Evolutionary conservation across 2,797 vertebrate genomes (phyloP).

Genomic region (Periparus ater): DNA sequence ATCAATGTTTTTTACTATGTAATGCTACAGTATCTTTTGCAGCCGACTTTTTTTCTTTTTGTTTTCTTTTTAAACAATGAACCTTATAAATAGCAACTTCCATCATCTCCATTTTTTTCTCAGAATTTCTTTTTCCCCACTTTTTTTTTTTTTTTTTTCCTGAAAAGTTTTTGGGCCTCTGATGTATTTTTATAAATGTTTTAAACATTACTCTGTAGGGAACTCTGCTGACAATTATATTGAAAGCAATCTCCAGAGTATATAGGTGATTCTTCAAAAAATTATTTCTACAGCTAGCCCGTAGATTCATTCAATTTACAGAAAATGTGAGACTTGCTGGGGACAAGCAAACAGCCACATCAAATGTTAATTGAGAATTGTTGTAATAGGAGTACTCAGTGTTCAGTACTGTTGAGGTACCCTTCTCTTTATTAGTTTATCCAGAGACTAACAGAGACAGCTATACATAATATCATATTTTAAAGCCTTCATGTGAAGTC

Average conservation of each 20-base stretch:
- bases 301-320: neutral
- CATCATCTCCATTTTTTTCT: neutral
- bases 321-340: neutral
- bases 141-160: neutral
- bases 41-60: neutral
- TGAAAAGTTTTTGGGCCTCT: neutral
- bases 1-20: neutral
- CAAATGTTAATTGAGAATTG: neutral
- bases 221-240: neutral
- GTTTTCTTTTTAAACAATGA: neutral
- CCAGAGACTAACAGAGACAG: neutral
- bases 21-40: neutral
- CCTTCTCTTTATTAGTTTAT: neutral
- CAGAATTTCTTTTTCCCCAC: neutral
- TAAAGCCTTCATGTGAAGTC: neutral
- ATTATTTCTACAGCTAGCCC: neutral
- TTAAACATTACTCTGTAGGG: neutral
- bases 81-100: neutral
- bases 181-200: neutral
- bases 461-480: neutral
- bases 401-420: rapidly evolving
- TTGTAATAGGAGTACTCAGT: neutral
- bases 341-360: neutral
- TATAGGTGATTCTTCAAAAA: neutral
- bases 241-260: neutral